These are phyloP conservation scores for Acanthornis magna DNA, from an alignment of 2,797 vertebrate species.

Conservation along the genomic window DNA sequence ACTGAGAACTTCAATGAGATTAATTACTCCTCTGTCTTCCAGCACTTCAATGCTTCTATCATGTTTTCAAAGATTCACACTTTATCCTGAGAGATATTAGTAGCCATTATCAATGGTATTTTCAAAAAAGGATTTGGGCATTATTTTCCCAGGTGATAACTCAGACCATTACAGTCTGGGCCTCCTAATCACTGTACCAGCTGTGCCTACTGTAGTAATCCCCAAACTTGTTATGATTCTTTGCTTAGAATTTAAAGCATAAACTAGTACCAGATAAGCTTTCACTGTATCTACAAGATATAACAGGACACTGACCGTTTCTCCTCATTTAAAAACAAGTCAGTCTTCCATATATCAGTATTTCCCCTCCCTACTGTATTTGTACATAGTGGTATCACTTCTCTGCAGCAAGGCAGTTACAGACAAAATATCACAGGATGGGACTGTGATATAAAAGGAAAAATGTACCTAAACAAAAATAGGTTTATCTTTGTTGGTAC, in stretches of 20 bases:
- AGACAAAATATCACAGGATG: not conserved
- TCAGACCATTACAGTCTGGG: not conserved
- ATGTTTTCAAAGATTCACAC: not conserved
- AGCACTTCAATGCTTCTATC: not conserved
- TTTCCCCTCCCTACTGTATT: not conserved
- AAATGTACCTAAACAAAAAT: not conserved
- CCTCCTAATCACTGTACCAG: not conserved
- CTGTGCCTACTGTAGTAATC: not conserved
- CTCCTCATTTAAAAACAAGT: not conserved
- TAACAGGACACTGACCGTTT: not conserved
- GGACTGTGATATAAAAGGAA: not conserved
- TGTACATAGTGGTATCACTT: not conserved
- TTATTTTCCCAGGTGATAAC: not conserved
- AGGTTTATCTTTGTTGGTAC: not conserved
- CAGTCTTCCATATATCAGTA: not conserved
- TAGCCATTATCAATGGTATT: not conserved
- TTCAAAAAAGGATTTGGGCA: not conserved
- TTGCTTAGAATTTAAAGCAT: not conserved
- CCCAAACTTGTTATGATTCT: not conserved
- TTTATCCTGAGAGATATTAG: not conserved
- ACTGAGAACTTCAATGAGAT: not conserved
- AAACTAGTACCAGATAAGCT: not conserved
- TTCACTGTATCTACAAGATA: not conserved
- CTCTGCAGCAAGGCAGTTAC: not conserved
- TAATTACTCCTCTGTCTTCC: not conserved